Conservation (phyloP, 2,888 invertebrate genomes). For the Callyntrura sp. region DNA sequence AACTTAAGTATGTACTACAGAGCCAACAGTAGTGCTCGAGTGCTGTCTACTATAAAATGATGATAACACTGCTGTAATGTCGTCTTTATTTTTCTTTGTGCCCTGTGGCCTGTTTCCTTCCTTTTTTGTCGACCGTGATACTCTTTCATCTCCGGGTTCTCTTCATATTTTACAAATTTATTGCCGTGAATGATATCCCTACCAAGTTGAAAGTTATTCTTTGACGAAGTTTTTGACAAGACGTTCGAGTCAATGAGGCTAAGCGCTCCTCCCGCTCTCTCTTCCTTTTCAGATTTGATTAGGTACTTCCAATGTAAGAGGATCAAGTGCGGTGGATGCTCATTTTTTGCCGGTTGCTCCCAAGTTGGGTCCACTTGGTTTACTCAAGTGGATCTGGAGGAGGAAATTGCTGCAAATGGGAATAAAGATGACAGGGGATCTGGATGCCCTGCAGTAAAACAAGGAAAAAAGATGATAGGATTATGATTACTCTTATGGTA, state of each 20-base stretch:
- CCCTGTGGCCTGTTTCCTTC: background rate
- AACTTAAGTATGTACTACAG: too few relatives aligned
- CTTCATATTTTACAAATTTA: slow-evolving; percentile 4
- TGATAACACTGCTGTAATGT: background rate
- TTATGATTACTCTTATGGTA: slow-evolving; percentile 35
- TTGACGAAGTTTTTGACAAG: slow-evolving; percentile 5
- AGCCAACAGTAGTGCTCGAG: too few relatives aligned
- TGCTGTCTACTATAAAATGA: too few relatives aligned
- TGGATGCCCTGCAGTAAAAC: slow-evolving; percentile 31
- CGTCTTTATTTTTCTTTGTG: background rate
- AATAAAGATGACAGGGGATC: background rate
- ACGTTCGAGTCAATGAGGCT: slow-evolving; percentile 2
- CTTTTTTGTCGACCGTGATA: background rate
- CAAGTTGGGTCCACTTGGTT: background rate
- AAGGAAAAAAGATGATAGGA: slow-evolving; percentile 25
- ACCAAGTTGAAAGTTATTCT: too few relatives aligned
- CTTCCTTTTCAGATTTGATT: background rate
- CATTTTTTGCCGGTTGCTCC: background rate
- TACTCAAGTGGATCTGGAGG: slow-evolving; percentile 6
- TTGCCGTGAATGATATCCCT: background rate
- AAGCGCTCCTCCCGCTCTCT: background rate
- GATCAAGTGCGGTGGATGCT: slow-evolving; percentile 14
- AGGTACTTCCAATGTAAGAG: too few relatives aligned
- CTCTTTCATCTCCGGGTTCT: background rate
- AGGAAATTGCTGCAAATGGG: background rate